Conservation (phyloP, 2,888 invertebrate genomes). For the Cylloceria caligata region DNA sequence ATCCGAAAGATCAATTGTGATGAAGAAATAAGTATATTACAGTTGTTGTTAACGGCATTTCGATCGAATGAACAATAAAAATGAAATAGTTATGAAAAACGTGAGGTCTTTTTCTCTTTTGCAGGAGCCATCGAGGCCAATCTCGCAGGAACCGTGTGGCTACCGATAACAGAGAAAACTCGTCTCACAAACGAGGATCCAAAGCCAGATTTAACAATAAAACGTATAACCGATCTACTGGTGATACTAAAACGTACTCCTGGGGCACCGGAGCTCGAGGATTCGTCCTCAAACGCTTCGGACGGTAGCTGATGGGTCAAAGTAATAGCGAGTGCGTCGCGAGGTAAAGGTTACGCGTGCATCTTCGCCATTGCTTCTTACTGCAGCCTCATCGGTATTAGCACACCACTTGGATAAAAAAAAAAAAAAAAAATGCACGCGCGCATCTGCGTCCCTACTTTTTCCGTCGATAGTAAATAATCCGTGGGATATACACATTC, state of each 20-base stretch:
- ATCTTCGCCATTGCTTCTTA: constrained; percentile 34
- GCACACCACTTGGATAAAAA: constrained; percentile 22
- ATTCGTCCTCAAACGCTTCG: constrained; percentile 82
- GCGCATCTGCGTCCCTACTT: constrained; percentile 13
- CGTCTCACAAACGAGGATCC: constrained; percentile 83
- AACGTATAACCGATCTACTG: constrained; percentile 88
- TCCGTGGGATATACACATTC: not conserved
- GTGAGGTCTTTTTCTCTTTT: constrained; percentile 57
- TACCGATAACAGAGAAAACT: constrained; percentile 86
- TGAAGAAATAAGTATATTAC: too few species aligned
- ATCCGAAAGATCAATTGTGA: too few species aligned
- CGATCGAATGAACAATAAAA: not conserved
- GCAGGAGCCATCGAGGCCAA: constrained; percentile 91
- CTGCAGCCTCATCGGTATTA: constrained; percentile 3
- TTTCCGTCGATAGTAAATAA: constrained; percentile 29
- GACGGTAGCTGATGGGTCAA: constrained; percentile 85
- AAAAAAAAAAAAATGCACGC: constrained; percentile 26
- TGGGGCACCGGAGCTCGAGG: constrained; percentile 85
- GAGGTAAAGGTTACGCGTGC: constrained; percentile 24
- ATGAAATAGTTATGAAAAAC: too few species aligned
- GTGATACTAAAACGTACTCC: constrained; percentile 85
- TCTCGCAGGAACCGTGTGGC: constrained; percentile 92
- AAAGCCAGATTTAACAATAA: constrained; percentile 89
- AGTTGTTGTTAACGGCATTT: not conserved
- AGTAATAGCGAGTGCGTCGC: not conserved